Percentiles rank a stretch among this genome's conserved stretches.
Evolutionary conservation across 2,113 vertebrate genomes (phyloP).

Genomic region (Coryphaenoides rupestris): DNA sequence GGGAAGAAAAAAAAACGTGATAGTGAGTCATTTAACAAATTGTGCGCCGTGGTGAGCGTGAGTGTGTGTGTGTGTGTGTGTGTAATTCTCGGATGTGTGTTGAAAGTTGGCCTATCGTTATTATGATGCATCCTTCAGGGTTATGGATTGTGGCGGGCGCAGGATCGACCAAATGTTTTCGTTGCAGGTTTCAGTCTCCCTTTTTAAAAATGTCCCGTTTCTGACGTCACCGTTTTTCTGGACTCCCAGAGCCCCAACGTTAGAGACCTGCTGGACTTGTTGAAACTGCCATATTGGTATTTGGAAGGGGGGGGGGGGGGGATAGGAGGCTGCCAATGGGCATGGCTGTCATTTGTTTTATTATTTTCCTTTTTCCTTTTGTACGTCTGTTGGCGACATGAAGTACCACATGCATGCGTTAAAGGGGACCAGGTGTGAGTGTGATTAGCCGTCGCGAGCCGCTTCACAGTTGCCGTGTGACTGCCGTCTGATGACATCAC

Average conservation of each 20-base stretch:
- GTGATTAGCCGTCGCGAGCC: too few relatives aligned
- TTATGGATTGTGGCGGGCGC: conserved; percentile 28
- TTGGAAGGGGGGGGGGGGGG: conserved; percentile 15
- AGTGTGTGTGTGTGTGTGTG: conserved; percentile 13
- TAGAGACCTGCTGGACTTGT: conserved; percentile 20
- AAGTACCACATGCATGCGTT: too few relatives aligned
- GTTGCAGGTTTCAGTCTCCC: conserved; percentile 8
- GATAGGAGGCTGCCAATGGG: conserved; percentile 17
- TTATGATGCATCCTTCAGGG: conserved; percentile 22
- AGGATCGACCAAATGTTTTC: conserved; percentile 14
- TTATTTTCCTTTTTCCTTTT: too few relatives aligned
- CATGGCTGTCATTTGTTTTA: conserved; percentile 8
- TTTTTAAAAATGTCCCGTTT: conserved; percentile 14
- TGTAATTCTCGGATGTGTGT: conserved; percentile 16
- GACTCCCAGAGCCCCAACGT: conserved; percentile 19
- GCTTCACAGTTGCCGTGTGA: too few relatives aligned
- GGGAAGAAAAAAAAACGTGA: conserved; percentile 35
- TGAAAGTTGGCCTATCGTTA: too few relatives aligned
- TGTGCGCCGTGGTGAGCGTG: conserved; percentile 41
- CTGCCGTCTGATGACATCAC: too few relatives aligned
- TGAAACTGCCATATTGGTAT: conserved; percentile 13
- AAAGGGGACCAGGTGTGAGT: too few relatives aligned
- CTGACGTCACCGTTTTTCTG: conserved; percentile 2
- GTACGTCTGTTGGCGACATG: too few relatives aligned
- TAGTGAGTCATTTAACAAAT: conserved; percentile 24